phyloP scores from a whole-genome alignment of 2,888 invertebrate genomes.

The Zaprionus obscuricornis region DNA sequence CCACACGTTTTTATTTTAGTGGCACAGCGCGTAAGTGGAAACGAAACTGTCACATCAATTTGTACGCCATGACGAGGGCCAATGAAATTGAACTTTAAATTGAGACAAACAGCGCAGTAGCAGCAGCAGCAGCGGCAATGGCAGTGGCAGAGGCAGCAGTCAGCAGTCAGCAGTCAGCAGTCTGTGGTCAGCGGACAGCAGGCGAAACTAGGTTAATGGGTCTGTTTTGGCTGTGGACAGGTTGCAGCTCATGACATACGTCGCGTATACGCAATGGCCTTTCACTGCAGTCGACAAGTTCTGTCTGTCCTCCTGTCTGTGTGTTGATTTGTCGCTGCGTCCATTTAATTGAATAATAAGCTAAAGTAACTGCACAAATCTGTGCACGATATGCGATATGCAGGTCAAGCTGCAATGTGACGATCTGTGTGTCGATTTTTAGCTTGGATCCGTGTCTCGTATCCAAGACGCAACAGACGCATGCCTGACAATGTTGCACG shows the following conservation, averaged over 20 bases:
- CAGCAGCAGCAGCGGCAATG: conserved; percentile 10
- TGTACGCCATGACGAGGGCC: conserved; percentile 71
- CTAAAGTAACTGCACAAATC: conserved; percentile 56
- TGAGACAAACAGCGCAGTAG: conserved; percentile 67
- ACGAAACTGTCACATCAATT: conserved; percentile 74
- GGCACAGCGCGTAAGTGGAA: conserved; percentile 12
- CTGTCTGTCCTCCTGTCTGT: conserved; percentile 14
- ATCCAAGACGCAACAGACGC: conserved; percentile 23
- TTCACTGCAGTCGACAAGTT: conserved; percentile 52
- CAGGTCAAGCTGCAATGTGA: conserved; percentile 49
- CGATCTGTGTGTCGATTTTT: conserved; percentile 20
- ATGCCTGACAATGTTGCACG: conserved; percentile 41
- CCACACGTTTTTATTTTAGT: conserved; percentile 65
- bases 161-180: not conserved
- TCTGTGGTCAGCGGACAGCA: not conserved
- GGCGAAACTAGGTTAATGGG: conserved; percentile 76
- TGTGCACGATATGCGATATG: conserved; percentile 60
- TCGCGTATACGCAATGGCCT: conserved; percentile 74
- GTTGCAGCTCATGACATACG: conserved; percentile 46
- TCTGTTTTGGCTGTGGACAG: conserved; percentile 69
- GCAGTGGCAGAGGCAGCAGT: conserved; percentile 13
- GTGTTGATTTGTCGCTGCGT: too few relatives aligned
- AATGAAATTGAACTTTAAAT: conserved; percentile 80
- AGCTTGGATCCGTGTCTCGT: conserved; percentile 15
- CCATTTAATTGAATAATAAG: conserved; percentile 77